Evolutionary conservation across 2,888 invertebrate genomes (phyloP), one percentile per base, ranked within the genome.

Genomic region (Euproctis similis): DNA sequence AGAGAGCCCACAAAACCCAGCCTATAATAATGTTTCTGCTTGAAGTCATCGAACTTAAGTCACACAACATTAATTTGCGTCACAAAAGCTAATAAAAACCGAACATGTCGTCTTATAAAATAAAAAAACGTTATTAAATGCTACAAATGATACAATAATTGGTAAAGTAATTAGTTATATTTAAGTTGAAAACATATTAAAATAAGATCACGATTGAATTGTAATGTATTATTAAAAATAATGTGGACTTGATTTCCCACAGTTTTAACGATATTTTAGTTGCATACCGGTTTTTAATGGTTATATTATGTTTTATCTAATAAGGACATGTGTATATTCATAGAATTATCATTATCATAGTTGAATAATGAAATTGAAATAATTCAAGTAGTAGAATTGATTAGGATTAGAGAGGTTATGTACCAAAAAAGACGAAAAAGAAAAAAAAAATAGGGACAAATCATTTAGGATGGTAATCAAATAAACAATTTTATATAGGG

Each of bases 181-280:
- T 23, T 12, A 23, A 23, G 12, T 10, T 8, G 10, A 21, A 23
- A 19, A 12, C 3, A 23, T 21, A 34, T 29, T 34, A 29, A 29
- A 26, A 26, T 18, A 3, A 26, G 29, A 29, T 26, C 28, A 28
- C 22, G 23, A 22, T 33, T 24, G 21, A 33, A 25, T 28, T 13
- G 11, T 9, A 23, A 28, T 10, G 10, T 9, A 14, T 14, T 18
- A 37, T 33, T 30, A 28, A 8, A 34, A 36, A 35, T 30, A 17
- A 19, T 25, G 23, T 36, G 30, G 27, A 26, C 23, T 28, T 39
- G 31, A 32, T 30, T 29, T 33, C 28, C 19, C 34, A 42, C 35
- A 36, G 28, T 24, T 28, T 20, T 38, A 36, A 36, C 25, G 26
- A 28, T 19, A 7, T 10, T 10, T 25, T 31, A n/a, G n/a, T n/a